Evolutionary conservation across 2,797 vertebrate species (phyloP).

Genomic region (Phrynocephalus forsythii): DNA sequence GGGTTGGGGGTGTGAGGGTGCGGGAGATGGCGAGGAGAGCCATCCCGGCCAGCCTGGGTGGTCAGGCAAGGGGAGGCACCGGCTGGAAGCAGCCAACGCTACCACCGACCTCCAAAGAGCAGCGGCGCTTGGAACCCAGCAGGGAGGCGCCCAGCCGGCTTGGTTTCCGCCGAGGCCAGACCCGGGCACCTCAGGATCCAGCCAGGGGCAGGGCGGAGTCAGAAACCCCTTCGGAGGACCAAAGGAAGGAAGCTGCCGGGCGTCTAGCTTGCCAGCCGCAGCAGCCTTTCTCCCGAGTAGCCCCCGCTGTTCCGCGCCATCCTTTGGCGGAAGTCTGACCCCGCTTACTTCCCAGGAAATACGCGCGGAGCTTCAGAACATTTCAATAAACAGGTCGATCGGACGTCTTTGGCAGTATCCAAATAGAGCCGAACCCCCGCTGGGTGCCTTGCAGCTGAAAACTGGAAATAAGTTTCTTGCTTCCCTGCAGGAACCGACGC

Average conservation of each 20-base stretch:
- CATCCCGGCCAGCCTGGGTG: slow-evolving; percentile 83
- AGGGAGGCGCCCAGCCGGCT: not conserved
- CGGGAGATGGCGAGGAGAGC: slow-evolving; percentile 17
- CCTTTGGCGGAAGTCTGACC: not conserved
- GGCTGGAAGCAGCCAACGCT: slow-evolving; percentile 53
- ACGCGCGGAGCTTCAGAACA: not conserved
- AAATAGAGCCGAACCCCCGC: not conserved
- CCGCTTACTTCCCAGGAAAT: not conserved
- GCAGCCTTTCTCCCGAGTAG: not conserved
- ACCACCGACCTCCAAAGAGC: slow-evolving; percentile 2
- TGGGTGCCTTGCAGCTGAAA: not conserved
- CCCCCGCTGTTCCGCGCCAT: not conserved
- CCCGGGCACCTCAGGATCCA: not conserved
- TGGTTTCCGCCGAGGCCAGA: slow-evolving; percentile 8
- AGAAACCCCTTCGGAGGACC: not conserved
- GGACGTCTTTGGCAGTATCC: not conserved
- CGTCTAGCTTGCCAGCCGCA: not conserved
- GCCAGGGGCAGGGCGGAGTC: not conserved
- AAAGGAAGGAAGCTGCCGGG: not conserved
- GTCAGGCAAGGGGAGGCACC: slow-evolving; percentile 73
- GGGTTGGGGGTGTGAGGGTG: not conserved
- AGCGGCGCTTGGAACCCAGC: not conserved
- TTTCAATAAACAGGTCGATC: not conserved
- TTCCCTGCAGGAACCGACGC: not conserved
- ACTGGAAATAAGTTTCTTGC: not conserved